Base-by-base conservation (phyloP, 2,888 invertebrate species). In the Mylabris sibirica region DNA sequence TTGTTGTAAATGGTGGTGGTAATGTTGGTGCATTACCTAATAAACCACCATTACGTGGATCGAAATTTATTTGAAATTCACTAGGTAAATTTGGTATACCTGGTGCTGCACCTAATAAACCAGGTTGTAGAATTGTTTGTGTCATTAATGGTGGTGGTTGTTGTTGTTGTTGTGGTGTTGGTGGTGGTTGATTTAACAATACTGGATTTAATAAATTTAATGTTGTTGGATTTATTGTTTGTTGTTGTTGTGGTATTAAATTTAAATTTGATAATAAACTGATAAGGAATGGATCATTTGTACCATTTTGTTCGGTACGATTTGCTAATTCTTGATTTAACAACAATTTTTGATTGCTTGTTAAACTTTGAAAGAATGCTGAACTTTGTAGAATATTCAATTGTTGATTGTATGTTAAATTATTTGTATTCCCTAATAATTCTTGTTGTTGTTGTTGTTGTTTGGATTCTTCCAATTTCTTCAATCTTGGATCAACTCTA, bases 341-440 rank as follows among this genome's bases (percentile, higher is more conserved):
- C 83, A 90, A 88, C 75, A 92, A 88, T 84, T 92, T 92, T 80
- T 91, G 90, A 73, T 91, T 92, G 66, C 91, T 90, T 76, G 91
- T 91, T 60, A 92, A 84, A 71, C 90, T 90, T 80, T 90, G 90
- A 79, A 91, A 92, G 88, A 92, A 92, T 66, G 87, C 87, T 0
- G 92, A 91, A 78, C 88, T 89, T 82, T 91, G 91, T 64, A 91
- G 82, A 74, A 91, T 90, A 71, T 89, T 85, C 73, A 92, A 83
- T 70, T 88, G 88, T 81, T 91, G 90, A 70, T 90, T 86, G 80
- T 91, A 85, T 60, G 71, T 81, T 80, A 84, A 76, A 5, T 88
- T 68, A 6, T 60, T 38, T 86, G 82, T 22, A 84, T 75, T 74
- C 30, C 69, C 68, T 30, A 5, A 17, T 5, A 41, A 53, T 14